Evolutionary conservation across 2,113 vertebrate genomes (phyloP).

Genomic region (Struthio camelus): DNA sequence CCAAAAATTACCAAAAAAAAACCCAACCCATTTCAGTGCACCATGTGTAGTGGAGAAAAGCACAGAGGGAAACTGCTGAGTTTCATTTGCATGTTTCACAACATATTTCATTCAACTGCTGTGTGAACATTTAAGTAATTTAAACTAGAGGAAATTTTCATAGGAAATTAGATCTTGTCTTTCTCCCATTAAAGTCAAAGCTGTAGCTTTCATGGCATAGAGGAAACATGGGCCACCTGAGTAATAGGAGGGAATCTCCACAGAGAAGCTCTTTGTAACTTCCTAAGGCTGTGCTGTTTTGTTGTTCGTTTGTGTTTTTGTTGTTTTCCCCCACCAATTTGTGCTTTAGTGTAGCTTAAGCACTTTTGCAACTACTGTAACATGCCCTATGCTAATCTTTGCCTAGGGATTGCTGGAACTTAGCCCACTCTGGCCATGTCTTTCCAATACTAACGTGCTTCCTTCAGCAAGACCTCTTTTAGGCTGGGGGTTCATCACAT

Average conservation of each 20-base stretch:
- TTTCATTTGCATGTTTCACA: not conserved
- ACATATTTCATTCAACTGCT: not conserved
- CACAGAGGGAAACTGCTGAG: not conserved
- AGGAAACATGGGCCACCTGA: not conserved
- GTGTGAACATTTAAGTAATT: not conserved
- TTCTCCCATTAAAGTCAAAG: not conserved
- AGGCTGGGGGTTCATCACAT: not conserved
- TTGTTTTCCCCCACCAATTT: not conserved
- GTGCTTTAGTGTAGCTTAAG: not conserved
- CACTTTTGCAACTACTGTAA: not conserved
- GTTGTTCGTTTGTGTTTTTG: not conserved
- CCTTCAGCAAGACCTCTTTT: not conserved
- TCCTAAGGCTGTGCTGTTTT: not conserved
- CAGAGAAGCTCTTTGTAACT: not conserved
- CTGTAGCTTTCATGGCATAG: not conserved
- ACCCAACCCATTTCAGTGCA: not conserved
- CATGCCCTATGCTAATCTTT: not conserved
- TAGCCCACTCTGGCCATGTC: rapidly evolving
- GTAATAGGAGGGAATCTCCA: not conserved
- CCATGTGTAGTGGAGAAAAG: not conserved
- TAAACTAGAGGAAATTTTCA: not conserved
- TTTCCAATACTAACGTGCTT: not conserved
- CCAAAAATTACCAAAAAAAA: not conserved
- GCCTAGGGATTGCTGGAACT: rapidly evolving
- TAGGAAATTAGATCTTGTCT: not conserved